Conservation (phyloP, 2,888 invertebrate species). For the Stenolophus ochropezus region DNA sequence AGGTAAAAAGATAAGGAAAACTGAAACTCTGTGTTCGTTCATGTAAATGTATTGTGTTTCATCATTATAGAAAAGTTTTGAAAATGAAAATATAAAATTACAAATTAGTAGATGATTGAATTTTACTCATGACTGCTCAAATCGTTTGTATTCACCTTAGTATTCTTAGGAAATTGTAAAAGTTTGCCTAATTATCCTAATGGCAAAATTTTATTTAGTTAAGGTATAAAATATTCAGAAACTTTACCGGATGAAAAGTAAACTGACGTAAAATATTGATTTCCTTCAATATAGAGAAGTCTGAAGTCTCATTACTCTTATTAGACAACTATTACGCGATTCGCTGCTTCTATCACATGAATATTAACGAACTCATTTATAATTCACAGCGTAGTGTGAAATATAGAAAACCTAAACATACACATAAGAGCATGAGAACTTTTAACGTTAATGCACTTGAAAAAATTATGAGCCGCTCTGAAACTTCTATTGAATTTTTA, state of each 20-base stretch:
- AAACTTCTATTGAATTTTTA: background rate
- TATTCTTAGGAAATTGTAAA: conserved; percentile 19
- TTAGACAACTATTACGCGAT: conserved; percentile 8
- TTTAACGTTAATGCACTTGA: too few relatives aligned
- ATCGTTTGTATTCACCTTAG: conserved; percentile 13
- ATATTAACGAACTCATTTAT: background rate
- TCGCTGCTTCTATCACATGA: conserved; percentile 5
- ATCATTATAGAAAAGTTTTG: too few relatives aligned
- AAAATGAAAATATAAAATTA: background rate
- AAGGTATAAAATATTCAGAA: conserved; percentile 37
- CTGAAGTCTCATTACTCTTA: conserved; percentile 19
- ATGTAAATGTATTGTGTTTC: too few relatives aligned
- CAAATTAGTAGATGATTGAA: background rate
- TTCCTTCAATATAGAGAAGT: conserved; percentile 14
- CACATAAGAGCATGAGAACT: too few relatives aligned
- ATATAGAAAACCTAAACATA: background rate
- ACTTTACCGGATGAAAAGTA: conserved; percentile 8
- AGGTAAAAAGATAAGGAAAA: too few relatives aligned
- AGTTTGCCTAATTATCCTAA: conserved; percentile 48
- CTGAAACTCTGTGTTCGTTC: too few relatives aligned
- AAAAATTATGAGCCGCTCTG: background rate
- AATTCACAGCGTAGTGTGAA: background rate
- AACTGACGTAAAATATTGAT: conserved; percentile 40
- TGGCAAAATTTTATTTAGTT: conserved; percentile 47
- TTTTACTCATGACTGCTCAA: background rate